These are phyloP conservation scores for Mungos mungo DNA, from an alignment of 2,113 vertebrate species.

Conservation along the genomic window DNA sequence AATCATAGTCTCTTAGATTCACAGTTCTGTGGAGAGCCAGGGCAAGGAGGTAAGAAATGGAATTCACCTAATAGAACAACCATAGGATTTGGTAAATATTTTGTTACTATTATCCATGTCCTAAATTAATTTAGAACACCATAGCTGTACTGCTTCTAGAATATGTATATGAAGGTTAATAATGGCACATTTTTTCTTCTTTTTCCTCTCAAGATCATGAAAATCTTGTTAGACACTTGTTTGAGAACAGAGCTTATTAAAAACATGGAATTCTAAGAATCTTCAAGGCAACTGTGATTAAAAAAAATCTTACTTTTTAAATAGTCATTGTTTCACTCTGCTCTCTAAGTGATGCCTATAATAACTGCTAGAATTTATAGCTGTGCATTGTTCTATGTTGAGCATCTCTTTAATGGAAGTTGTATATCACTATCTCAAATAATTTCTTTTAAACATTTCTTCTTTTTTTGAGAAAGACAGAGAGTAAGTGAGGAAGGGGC, in stretches of 20 bases:
- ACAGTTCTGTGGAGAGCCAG: neutral
- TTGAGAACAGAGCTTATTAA: conserved; percentile 25
- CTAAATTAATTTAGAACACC: neutral
- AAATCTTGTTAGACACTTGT: neutral
- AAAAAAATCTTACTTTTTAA: neutral
- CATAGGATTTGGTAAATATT: neutral
- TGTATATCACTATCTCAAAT: neutral
- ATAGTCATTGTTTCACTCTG: neutral
- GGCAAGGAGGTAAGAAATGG: neutral
- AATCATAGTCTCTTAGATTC: neutral
- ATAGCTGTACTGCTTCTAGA: neutral
- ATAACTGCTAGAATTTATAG: neutral
- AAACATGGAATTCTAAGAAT: neutral
- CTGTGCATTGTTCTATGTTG: neutral
- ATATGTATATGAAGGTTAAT: neutral
- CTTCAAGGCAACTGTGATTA: neutral
- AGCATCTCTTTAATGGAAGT: neutral
- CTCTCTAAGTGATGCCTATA: neutral
- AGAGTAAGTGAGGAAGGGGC: too few species aligned
- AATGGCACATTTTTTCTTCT: neutral
- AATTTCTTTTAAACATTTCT: too few species aligned
- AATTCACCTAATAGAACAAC: neutral
- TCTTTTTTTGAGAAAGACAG: too few species aligned
- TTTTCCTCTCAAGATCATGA: neutral
- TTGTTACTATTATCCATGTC: neutral